These are phyloP conservation scores for Trichonephila inaurata DNA, from an alignment of 1,140 invertebrate genomes.

Conservation along the genomic window DNA sequence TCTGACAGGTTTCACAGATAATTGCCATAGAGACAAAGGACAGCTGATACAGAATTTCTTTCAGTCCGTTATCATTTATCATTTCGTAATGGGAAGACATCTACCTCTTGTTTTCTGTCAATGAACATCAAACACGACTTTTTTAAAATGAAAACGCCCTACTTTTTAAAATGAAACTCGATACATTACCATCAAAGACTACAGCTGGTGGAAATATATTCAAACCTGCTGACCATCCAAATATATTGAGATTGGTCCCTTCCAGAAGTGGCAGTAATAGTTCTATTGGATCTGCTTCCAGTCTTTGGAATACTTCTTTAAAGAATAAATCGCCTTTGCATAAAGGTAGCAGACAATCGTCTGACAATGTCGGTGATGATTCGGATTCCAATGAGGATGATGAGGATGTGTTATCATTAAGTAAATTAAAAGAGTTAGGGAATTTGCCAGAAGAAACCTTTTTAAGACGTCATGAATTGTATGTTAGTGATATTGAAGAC, in stretches of 20 bases:
- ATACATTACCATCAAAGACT: background rate
- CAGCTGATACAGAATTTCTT: background rate
- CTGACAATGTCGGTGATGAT: background rate
- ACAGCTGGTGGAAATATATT: conserved; percentile 39
- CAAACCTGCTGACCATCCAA: conserved; percentile 4
- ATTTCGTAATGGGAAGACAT: background rate
- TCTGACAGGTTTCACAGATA: background rate
- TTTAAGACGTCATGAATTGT: conserved; percentile 53
- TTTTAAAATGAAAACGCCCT: conserved; percentile 17
- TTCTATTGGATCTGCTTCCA: background rate
- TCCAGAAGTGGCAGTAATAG: background rate
- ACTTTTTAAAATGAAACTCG: background rate
- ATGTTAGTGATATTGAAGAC: conserved; percentile 65
- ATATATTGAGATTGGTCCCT: background rate
- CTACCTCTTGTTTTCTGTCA: background rate
- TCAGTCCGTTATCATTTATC: background rate
- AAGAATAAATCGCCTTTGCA: background rate
- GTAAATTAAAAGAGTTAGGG: background rate
- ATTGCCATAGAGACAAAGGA: background rate
- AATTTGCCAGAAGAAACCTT: conserved; percentile 55
- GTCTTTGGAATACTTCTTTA: background rate
- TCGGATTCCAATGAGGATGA: conserved; percentile 50
- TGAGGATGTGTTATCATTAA: background rate
- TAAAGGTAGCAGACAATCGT: background rate
- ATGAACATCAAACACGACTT: background rate